Conservation (phyloP, 2,797 vertebrate species). For the Spinus olivaceus region DNA sequence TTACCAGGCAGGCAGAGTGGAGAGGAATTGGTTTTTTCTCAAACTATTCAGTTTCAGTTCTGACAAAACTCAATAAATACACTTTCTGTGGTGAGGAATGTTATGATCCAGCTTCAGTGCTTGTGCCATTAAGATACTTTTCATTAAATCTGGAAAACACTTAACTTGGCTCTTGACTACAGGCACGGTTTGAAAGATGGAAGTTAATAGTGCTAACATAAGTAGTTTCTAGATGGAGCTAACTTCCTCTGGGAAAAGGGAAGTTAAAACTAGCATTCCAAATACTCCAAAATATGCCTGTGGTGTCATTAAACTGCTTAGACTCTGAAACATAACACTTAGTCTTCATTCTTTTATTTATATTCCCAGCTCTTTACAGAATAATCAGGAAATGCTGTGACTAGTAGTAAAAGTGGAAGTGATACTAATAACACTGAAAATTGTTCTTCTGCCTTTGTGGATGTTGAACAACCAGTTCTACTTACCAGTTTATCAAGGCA, state of each 20-base stretch:
- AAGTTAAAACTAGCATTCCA: neutral
- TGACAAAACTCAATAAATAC: neutral
- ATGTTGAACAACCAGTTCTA: neutral
- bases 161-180: neutral
- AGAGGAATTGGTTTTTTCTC: neutral
- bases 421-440: neutral
- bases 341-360: neutral
- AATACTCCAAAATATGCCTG: neutral
- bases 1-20: neutral
- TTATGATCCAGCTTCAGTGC: rapidly evolving
- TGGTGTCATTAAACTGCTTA: neutral
- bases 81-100: neutral
- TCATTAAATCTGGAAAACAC: neutral
- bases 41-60: neutral
- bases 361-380: neutral
- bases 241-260: neutral
- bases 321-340: neutral
- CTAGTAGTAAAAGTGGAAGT: neutral
- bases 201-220: neutral
- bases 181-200: neutral
- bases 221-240: neutral
- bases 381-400: neutral
- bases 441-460: neutral
- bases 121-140: neutral
- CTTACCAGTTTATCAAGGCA: neutral